phyloP scores from a whole-genome alignment of 2,113 vertebrate species.

The human (Homo sapiens) region GRCh38 chr12:61897001-61897500 shows the following conservation, averaged over 20 bases:
- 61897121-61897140: not conserved
- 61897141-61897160: not conserved
- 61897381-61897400: too few species aligned
- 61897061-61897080: not conserved
- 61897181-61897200: not conserved
- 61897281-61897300: not conserved
- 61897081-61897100: not conserved
- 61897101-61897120: not conserved
- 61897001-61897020: not conserved
- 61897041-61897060: not conserved
- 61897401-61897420: too few species aligned
- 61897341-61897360: not conserved
- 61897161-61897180: not conserved
- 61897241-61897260: not conserved
- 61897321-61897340: not conserved
- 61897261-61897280: not conserved
- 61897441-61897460: too few species aligned
- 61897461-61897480: too few species aligned
- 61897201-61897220: not conserved
- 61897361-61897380: not conserved
- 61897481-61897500: too few species aligned
- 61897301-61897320: not conserved
- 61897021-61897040: not conserved
- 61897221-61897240: not conserved
- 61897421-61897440: too few species aligned